phyloP scores from a whole-genome alignment of 2,888 invertebrate species.

The Pseudoips prasinana region DNA sequence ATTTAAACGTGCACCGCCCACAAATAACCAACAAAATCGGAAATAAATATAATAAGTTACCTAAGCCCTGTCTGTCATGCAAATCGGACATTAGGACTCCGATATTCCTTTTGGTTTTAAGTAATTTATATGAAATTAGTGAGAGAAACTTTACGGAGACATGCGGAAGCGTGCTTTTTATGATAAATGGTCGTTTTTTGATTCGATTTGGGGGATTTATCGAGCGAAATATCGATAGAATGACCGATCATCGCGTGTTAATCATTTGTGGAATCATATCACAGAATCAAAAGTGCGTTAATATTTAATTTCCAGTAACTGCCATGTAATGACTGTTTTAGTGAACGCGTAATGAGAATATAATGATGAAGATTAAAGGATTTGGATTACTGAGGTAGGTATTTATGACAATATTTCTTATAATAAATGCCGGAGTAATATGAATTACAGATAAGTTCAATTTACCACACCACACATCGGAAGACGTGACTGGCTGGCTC shows the following conservation, averaged over 20 bases:
- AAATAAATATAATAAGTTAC: slow-evolving; percentile 69
- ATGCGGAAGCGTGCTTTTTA: slow-evolving; percentile 50
- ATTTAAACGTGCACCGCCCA: slow-evolving; percentile 70
- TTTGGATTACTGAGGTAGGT: too few species aligned
- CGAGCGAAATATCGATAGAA: slow-evolving; percentile 55
- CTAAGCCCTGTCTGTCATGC: slow-evolving; percentile 68
- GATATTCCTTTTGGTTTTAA: slow-evolving; percentile 79
- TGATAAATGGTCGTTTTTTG: slow-evolving; percentile 66
- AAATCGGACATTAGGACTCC: slow-evolving; percentile 72
- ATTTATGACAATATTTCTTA: too few species aligned
- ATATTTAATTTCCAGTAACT: slow-evolving; percentile 25
- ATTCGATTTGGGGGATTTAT: slow-evolving; percentile 69
- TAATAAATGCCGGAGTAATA: too few species aligned
- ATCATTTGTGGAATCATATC: slow-evolving; percentile 38
- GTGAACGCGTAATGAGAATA: not conserved
- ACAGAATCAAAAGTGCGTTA: slow-evolving; percentile 19
- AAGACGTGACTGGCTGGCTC: too few species aligned
- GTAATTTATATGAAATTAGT: slow-evolving; percentile 76
- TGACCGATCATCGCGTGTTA: slow-evolving; percentile 66
- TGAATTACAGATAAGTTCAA: too few species aligned
- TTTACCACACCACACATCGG: too few species aligned
- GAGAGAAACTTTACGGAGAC: slow-evolving; percentile 47
- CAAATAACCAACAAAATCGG: slow-evolving; percentile 46
- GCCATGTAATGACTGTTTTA: slow-evolving; percentile 22
- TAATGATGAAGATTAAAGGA: not conserved